Evolutionary conservation across 2,113 vertebrate species (phyloP), one percentile per base, ranked within the genome.

Genomic region (Pardalotus punctatus): DNA sequence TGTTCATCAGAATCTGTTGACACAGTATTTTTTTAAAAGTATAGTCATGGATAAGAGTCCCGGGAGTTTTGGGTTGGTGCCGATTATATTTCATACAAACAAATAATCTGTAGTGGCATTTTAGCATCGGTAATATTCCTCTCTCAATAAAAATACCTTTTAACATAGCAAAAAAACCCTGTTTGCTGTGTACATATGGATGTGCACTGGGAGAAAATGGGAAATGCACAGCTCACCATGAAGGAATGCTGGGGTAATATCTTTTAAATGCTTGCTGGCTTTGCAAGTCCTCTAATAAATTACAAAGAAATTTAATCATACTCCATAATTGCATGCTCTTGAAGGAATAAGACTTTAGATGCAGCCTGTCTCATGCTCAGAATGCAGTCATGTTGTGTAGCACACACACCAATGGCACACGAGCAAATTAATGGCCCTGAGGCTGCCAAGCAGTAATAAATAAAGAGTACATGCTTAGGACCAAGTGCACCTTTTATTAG

Each of bases 1-100:
- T 90, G 76, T 95, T 96, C 76, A 93, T 79, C 71, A 76, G 90
- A 96, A 86, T 90, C 81, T 95, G 93, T 97, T 96, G 86, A 94
- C 69, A 38, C 20, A 79, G 53, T 96, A 66, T 95, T 97, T 96
- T 95, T 60, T 81, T 94, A 96, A 96, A 54, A 95, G 47, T 89
- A 76, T 14, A 80, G 53, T 64, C 77, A 54, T n/a, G 81, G 90
- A 65, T 93, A 81, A 47, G n/a, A 88, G 82, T 92, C 95, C 51
- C 8, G 3, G 85, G 83, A 50, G 20, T 66, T 97, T 94, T 86
- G n/a, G 14, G 79, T 96, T 81, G 28, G 42, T 77, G 83, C 33
- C 1, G 1, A 87, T 58, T 82, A 38, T 73, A 79, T 97, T 93
- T 94, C 58, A n/a, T 92, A 87, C 40, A 95, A 96, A 96, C 76